A percentile compares a stretch with the other conserved stretches of the same genome.
These are phyloP conservation scores for Nothoprocta perdicaria DNA, from an alignment of 2,113 vertebrate genomes.

Conservation along the genomic window DNA sequence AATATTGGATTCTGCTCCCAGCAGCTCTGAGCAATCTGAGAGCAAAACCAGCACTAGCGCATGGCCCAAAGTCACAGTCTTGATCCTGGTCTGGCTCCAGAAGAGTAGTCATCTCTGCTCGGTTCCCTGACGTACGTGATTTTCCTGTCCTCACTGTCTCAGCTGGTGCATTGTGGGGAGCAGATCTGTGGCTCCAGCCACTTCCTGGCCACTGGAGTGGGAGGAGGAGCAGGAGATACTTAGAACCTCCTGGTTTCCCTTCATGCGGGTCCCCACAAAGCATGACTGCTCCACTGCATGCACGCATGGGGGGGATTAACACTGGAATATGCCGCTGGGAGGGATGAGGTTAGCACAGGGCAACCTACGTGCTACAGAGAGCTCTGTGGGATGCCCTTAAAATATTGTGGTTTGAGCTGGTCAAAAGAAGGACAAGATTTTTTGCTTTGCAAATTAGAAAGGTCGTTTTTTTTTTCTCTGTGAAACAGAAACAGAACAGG, in stretches of 20 bases:
- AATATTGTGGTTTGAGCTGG: neutral
- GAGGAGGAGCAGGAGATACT: neutral
- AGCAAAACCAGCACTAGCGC: accelerated
- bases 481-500: neutral
- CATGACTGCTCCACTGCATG: neutral
- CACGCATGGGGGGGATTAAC: neutral
- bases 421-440: neutral
- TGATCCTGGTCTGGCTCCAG: neutral
- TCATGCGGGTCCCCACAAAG: neutral
- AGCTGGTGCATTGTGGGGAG: neutral
- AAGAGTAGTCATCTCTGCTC: neutral
- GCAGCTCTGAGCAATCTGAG: too few relatives aligned
- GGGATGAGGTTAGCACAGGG: neutral
- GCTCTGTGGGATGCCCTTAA: neutral
- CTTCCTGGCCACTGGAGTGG: neutral
- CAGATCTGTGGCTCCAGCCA: neutral
- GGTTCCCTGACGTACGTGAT: neutral
- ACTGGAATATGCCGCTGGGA: neutral
- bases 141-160: neutral
- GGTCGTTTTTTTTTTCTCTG: accelerated
- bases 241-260: neutral
- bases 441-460: neutral
- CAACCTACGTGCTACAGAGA: neutral
- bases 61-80: neutral
- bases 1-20: neutral